phyloP scores from a whole-genome alignment of 37 sponge, comb jelly and placozoan genomes.

The Lycopodina hypogea region DNA sequence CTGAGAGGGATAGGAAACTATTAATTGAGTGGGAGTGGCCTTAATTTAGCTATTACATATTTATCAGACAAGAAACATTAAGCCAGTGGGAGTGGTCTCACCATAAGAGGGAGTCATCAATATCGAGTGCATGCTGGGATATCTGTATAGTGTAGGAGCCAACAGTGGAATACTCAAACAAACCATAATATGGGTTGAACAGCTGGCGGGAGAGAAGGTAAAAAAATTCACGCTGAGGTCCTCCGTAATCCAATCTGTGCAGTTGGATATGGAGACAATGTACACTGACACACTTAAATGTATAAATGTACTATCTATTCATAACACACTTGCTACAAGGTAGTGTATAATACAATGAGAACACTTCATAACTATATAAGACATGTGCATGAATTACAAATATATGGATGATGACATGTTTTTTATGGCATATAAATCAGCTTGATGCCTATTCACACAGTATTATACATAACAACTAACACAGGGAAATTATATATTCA shows the following conservation, averaged over 20 bases:
- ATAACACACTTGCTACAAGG: background rate
- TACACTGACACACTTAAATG: slow-evolving; percentile 27
- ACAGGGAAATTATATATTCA: background rate
- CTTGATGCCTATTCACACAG: too few relatives aligned
- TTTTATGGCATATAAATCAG: too few relatives aligned
- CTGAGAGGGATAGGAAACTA: too few relatives aligned
- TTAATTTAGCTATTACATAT: too few relatives aligned
- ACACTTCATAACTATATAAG: background rate
- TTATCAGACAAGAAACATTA: too few relatives aligned
- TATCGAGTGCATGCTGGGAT: slow-evolving; percentile 40
- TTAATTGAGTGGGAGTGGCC: too few relatives aligned
- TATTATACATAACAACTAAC: too few relatives aligned
- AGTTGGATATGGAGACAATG: too few relatives aligned
- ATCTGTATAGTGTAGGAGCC: slow-evolving; percentile 86
- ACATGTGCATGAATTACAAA: background rate
- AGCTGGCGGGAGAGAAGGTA: slow-evolving; percentile 81
- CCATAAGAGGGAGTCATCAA: slow-evolving; percentile 58
- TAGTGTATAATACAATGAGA: background rate
- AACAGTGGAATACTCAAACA: slow-evolving; percentile 85
- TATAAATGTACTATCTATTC: background rate
- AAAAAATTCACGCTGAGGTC: slow-evolving; percentile 86
- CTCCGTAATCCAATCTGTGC: slow-evolving; percentile 79
- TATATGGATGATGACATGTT: too few relatives aligned
- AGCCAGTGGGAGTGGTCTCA: slow-evolving; percentile 12
- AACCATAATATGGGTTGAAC: slow-evolving; percentile 88